Conservation (phyloP, 2,113 vertebrate genomes). For the Xenopus borealis region DNA sequence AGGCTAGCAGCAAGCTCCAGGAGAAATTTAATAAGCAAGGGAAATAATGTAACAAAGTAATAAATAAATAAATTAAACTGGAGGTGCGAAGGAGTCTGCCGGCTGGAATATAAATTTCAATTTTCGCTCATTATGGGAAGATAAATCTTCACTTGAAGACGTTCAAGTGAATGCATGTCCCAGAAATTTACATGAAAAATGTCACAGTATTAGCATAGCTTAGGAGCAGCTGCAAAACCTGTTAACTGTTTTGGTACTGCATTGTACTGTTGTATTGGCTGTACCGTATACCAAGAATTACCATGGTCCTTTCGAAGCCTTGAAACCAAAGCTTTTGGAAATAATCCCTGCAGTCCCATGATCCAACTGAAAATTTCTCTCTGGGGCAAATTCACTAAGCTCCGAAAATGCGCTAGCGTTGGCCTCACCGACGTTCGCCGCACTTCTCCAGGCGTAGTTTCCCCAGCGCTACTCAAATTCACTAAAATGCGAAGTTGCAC, state of each 20-base stretch:
- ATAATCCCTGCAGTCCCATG: no score
- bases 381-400: no score
- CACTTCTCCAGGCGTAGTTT: no score
- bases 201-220: slow-evolving; percentile 40
- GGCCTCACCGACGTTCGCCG: no score
- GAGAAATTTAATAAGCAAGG: no score
- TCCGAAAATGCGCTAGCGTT: no score
- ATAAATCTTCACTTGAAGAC: slow-evolving; percentile 38
- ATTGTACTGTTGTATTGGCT: not conserved
- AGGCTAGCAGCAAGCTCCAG: not conserved
- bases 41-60: slow-evolving; percentile 10
- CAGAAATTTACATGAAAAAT: slow-evolving; percentile 44
- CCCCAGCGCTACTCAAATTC: no score
- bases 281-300: no score
- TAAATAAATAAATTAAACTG: slow-evolving; percentile 15
- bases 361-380: no score
- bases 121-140: slow-evolving; percentile 43
- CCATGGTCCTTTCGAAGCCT: no score
- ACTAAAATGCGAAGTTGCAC: no score
- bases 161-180: slow-evolving; percentile 40
- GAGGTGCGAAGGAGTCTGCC: not conserved
- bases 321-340: no score
- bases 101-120: slow-evolving; percentile 27
- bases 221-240: slow-evolving; percentile 22
- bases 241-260: slow-evolving; percentile 8